Base-by-base conservation (phyloP, 2,888 invertebrate genomes). In the Pandemis corylana region DNA sequence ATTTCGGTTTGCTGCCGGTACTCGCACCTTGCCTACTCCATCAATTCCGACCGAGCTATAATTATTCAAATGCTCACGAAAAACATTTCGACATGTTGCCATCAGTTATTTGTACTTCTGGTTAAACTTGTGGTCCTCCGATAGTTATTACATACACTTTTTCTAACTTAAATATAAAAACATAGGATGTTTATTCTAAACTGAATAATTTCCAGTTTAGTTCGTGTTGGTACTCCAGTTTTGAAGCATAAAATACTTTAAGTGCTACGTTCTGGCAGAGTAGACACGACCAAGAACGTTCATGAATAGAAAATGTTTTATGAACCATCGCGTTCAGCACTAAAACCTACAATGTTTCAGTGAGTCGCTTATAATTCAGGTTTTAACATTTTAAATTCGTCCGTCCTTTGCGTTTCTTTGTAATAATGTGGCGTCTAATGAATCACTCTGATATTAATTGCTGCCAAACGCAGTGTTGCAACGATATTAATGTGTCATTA, bases 361-460 rank as follows among this genome's bases (percentile, higher is more conserved):
- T 81, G 83, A 80, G 81, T 83, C 86, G 84, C 84, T 86, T 83
- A 85, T 88, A 89, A 87, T 86, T 84, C 83, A 79, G 82, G 85
- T 85, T 89, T 90, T 84, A 89, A 88, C 89, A 84, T 88, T 88
- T 90, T 89, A 89, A 90, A 86, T 82, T 83, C 77, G 88, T 85
- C 87, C 88, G 10, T 36, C 28, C 28, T 91, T 88, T 89, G 86
- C 84, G 65, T 53, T 49, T 46, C 65, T 66, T 72, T 72, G 71
- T 67, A 61, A 66, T 56, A 59, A 59, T 13, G 49, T 65, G 71
- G 42, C 51, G 51, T 70, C 41, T 74, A 68, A 71, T 67, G 61
- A 73, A 71, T 65, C 71, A 66, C 66, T 56, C 7, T 76, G 44
- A 44, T 65, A 68, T 75, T 75, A 75, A 75, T 75, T 66, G 53